Base-by-base conservation (phyloP, 2,888 invertebrate species). In the Drosophila buzzatii region DNA sequence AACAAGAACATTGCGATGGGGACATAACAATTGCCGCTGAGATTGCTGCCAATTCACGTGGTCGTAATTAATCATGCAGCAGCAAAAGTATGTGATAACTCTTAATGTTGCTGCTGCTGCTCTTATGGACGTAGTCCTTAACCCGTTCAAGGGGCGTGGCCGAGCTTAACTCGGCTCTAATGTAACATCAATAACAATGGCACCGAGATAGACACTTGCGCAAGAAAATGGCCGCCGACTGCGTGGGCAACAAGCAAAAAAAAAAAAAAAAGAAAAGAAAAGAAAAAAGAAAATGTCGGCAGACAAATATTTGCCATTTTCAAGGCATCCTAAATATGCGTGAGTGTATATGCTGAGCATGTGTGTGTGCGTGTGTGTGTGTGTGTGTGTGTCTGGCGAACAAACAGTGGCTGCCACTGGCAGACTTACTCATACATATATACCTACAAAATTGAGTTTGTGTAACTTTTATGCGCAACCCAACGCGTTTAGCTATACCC, bases 391-490 rank as follows among this genome's bases (percentile, higher is more conserved):
- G 49, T 60, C 47, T 45, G 58, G 33, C 7, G 8, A 7, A 33
- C 33, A 31, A 20, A 56, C 31, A 33, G 56, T 42, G 41, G 20
- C 56, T 65, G 73, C 33, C 37, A 58, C 31, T 59, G 58, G 23
- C 68, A 64, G 56, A 39, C 51, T 20, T 35, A 31, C 49, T 14
- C 39, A 20, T 31, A n/a, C 39, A 20, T 31, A n/a, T 27, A 27
- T 27, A 27, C 27, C 27, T 27, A 70, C 45, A 65, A 74, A 84
- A 81, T 81, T 81, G 82, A 84, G 82, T 81, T 81, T 84, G 60
- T 71, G 82, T 71, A 79, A 81, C 85, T 84, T 81, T 83, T 71
- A 63, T 59, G 56, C 55, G 42, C 33, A 51, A 7, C 55, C 33
- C 70, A 58, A 23, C n/a, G 33, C 33, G 41, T 37, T 51, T 37